phyloP scores from a whole-genome alignment of 2,888 invertebrate species.

The Anticlea derivata region DNA sequence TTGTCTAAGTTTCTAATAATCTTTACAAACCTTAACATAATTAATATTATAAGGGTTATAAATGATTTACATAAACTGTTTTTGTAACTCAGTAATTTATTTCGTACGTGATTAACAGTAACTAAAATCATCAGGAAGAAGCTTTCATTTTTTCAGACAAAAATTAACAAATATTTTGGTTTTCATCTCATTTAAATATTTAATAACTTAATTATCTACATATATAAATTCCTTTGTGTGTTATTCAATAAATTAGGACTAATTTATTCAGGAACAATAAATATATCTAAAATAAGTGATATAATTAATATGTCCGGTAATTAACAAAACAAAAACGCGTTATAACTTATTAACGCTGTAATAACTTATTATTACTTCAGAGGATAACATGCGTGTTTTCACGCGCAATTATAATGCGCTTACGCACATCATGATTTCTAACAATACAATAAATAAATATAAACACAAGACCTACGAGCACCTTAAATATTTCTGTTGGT shows the following conservation, averaged over 20 bases:
- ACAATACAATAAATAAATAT: too few species aligned
- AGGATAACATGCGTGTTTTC: not conserved
- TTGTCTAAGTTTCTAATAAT: too few species aligned
- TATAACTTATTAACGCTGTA: not conserved
- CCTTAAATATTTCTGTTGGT: too few species aligned
- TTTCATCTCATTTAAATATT: constrained; percentile 1
- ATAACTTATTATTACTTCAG: not conserved
- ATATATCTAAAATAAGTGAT: constrained; percentile 7
- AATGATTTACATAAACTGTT: too few species aligned
- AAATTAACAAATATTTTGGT: not conserved
- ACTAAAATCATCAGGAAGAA: too few species aligned
- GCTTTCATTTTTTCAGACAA: too few species aligned
- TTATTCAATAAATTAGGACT: constrained; percentile 33
- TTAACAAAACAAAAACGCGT: constrained; percentile 25
- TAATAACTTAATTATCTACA: not conserved
- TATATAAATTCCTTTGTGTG: constrained; percentile 8
- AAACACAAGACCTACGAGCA: too few species aligned
- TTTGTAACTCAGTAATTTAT: not conserved
- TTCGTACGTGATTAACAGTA: too few species aligned
- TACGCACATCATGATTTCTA: constrained; percentile 1
- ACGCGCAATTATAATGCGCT: constrained; percentile 2
- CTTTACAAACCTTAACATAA: too few species aligned
- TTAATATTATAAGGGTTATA: too few species aligned
- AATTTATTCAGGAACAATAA: constrained; percentile 31
- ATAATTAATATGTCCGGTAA: constrained; percentile 40